Conservation (phyloP, 2,797 vertebrate species). For the Alcedo atthis region DNA sequence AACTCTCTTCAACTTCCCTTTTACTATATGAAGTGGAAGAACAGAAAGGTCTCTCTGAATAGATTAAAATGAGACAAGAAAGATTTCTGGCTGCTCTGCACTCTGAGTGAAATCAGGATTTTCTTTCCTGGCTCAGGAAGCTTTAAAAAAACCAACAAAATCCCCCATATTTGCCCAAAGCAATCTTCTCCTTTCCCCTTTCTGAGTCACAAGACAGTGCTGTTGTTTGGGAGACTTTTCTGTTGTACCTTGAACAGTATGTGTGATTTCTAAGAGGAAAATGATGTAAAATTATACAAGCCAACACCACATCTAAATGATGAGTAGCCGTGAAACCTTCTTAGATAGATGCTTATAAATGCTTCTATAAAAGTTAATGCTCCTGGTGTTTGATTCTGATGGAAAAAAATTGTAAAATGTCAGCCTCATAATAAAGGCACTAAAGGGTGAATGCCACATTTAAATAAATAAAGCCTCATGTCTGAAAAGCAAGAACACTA, state of each 20-base stretch:
- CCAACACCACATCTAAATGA: background rate
- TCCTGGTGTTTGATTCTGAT: slow-evolving; percentile 23
- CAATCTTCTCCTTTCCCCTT: background rate
- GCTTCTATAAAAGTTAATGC: slow-evolving; percentile 59
- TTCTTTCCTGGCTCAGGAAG: background rate
- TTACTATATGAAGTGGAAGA: background rate
- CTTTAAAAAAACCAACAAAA: background rate
- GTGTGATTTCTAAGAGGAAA: background rate
- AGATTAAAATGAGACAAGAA: background rate
- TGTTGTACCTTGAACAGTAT: accelerated
- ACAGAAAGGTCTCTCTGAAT: background rate
- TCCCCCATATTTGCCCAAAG: background rate
- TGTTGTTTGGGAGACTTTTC: background rate
- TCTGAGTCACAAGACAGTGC: background rate
- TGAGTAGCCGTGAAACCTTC: slow-evolving; percentile 24
- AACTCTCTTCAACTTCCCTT: background rate
- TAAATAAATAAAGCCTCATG: slow-evolving; percentile 61
- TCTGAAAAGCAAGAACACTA: slow-evolving; percentile 44
- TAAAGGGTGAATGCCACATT: slow-evolving; percentile 63
- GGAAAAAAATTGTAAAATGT: slow-evolving; percentile 43
- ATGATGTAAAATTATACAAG: background rate
- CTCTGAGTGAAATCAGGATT: background rate
- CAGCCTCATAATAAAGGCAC: slow-evolving; percentile 54
- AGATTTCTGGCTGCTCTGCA: background rate
- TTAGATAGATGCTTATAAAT: slow-evolving; percentile 44